Evolutionary conservation across 2,888 invertebrate genomes (phyloP).

Genomic region (Siphlonurus alternatus): DNA sequence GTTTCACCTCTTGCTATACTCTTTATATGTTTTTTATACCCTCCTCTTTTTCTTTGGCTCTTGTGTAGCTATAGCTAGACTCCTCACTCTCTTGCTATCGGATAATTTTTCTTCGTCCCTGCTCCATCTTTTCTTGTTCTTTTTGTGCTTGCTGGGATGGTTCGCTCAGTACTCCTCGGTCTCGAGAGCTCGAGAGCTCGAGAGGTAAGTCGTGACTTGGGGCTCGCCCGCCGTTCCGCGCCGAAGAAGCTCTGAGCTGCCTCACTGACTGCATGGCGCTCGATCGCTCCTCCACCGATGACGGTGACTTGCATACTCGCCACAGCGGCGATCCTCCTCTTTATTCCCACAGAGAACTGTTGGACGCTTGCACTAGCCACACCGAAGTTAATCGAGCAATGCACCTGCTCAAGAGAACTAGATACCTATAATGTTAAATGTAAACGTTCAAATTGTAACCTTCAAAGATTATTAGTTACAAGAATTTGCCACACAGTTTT

Average conservation of each 20-base stretch:
- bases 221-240: neutral
- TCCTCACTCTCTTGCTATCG: neutral
- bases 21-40: neutral
- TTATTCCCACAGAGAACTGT: neutral
- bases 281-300: no score
- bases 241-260: neutral
- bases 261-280: neutral
- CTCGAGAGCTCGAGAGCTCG: no score
- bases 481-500: no score
- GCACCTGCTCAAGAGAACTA: neutral
- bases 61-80: no score
- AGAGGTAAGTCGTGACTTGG: neutral
- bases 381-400: neutral
- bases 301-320: neutral
- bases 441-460: no score
- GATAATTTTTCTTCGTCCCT: neutral
- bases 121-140: neutral
- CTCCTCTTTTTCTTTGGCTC: neutral
- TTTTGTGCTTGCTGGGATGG: no score
- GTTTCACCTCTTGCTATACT: neutral
- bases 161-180: no score
- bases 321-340: neutral
- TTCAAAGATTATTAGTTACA: no score
- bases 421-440: no score
- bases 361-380: no score